Evolutionary conservation across 2,797 vertebrate genomes (phyloP).

Genomic region (Myripristis murdjan): DNA sequence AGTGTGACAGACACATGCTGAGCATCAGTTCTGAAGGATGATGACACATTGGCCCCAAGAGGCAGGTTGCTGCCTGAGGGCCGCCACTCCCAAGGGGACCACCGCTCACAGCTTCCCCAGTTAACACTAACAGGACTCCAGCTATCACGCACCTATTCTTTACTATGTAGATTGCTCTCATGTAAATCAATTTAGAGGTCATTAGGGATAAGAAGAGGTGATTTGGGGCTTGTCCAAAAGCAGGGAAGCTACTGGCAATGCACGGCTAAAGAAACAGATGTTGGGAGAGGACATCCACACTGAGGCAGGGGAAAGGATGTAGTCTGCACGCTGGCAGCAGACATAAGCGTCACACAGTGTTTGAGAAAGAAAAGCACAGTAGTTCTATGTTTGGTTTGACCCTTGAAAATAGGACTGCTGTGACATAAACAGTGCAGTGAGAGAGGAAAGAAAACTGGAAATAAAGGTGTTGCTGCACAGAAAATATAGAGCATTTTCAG

Average conservation of each 20-base stretch:
- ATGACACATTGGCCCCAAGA: conserved; percentile 63
- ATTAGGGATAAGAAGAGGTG: conserved; percentile 58
- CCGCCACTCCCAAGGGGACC: conserved; percentile 42
- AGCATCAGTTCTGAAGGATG: conserved; percentile 50
- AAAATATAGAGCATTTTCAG: conserved; percentile 7
- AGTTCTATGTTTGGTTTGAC: background rate
- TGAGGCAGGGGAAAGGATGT: conserved; percentile 2
- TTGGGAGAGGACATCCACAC: background rate
- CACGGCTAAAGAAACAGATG: background rate
- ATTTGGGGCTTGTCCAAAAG: conserved; percentile 33
- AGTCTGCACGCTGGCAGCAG: background rate
- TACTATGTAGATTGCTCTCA: conserved; percentile 35
- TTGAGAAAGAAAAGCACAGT: background rate
- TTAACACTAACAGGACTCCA: conserved; percentile 51
- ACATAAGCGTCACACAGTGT: background rate
- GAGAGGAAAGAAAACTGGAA: conserved; percentile 2
- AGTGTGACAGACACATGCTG: conserved; percentile 51
- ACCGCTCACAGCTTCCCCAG: conserved; percentile 50
- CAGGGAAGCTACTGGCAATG: background rate
- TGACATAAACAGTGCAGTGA: background rate
- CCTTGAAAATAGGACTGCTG: conserved; percentile 12
- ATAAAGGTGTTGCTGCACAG: background rate
- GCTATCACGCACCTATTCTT: conserved; percentile 58
- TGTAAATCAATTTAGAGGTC: conserved; percentile 73
- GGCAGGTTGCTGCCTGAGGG: conserved; percentile 48